A percentile compares a stretch with the other conserved stretches of the same genome.
Conservation (phyloP, 1,140 invertebrate genomes). For the Druon quercuslanigerum region DNA sequence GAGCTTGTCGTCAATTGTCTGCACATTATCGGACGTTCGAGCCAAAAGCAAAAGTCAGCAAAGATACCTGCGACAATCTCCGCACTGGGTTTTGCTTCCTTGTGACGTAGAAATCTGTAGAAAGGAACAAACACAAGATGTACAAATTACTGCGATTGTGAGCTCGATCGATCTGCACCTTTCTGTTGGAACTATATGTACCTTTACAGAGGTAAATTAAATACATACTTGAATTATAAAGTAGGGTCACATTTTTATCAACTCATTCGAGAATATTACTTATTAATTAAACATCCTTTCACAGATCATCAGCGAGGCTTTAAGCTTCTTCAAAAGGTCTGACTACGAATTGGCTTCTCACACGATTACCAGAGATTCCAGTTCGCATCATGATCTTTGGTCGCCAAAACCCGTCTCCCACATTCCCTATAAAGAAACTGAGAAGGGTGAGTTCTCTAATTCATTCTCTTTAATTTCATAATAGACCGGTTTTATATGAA, state of each 20-base stretch:
- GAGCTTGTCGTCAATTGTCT: constrained; percentile 80
- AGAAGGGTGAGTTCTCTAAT: constrained; percentile 51
- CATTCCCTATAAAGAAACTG: constrained; percentile 60
- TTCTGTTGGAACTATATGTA: constrained; percentile 84
- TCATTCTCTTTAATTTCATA: neutral
- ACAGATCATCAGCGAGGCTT: constrained; percentile 56
- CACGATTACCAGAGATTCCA: constrained; percentile 49
- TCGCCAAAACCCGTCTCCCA: constrained; percentile 80
- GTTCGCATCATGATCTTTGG: constrained; percentile 82
- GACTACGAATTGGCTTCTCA: constrained; percentile 57
- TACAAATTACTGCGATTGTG: constrained; percentile 78
- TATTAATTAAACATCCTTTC: constrained; percentile 35
- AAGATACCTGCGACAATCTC: constrained; percentile 56
- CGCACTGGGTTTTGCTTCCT: constrained; percentile 78
- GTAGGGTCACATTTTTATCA: neutral
- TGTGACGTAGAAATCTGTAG: constrained; percentile 85
- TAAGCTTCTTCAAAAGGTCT: constrained; percentile 58
- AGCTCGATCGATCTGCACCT: constrained; percentile 84
- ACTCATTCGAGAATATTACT: neutral
- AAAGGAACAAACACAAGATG: constrained; percentile 78
- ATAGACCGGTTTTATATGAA: too few species aligned
- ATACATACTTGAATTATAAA: neutral
- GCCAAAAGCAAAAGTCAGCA: constrained; percentile 72
- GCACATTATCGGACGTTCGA: constrained; percentile 82
- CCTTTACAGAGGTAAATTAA: constrained; percentile 76